Conservation (phyloP, 1,140 invertebrate genomes). For the Arctopsyche grandis region DNA sequence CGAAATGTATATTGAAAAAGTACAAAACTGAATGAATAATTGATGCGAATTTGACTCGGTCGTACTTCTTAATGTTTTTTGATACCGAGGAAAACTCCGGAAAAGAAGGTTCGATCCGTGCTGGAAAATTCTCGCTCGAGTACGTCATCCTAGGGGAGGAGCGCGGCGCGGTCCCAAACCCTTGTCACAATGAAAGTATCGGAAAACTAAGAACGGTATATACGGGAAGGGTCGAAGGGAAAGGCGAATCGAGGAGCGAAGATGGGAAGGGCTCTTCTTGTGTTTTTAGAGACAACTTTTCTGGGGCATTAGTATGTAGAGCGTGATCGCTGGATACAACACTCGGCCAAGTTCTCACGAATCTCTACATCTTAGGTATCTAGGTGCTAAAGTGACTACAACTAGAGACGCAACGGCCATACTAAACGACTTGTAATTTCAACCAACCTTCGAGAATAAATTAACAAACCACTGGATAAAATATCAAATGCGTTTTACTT, state of each 20-base stretch:
- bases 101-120: not conserved
- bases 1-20: not conserved
- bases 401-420: not conserved
- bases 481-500: too few species aligned
- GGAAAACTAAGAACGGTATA: constrained; percentile 28
- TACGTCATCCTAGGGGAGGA: not conserved
- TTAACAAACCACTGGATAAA: too few species aligned
- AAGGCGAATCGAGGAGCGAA: not conserved
- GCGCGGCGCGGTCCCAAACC: not conserved
- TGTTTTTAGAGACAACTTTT: constrained; percentile 42
- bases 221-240: not conserved
- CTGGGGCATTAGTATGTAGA: constrained; percentile 40
- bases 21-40: not conserved
- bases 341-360: constrained; percentile 36
- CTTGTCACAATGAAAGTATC: constrained; percentile 37
- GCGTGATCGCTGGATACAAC: constrained; percentile 36
- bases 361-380: not conserved
- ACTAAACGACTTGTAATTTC: not conserved
- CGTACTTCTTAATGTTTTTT: too few species aligned
- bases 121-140: constrained; percentile 7
- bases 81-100: not conserved
- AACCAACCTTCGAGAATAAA: not conserved
- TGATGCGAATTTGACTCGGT: not conserved
- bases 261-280: not conserved
- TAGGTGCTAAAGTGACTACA: constrained; percentile 24